Conservation (phyloP, 2,113 vertebrate species). For the Urocitellus parryii region DNA sequence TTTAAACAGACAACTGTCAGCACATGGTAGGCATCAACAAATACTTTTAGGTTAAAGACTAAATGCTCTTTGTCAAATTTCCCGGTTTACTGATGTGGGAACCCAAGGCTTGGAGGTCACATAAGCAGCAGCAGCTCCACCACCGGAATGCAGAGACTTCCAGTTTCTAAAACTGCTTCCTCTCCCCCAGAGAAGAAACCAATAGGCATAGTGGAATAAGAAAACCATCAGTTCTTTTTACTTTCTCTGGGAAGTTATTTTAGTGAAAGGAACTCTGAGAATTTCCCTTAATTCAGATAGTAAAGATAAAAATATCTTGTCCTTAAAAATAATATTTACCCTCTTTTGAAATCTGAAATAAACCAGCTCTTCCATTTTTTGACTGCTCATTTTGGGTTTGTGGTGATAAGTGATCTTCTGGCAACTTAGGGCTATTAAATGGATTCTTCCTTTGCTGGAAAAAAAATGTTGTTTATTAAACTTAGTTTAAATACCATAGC, state of each 20-base stretch:
- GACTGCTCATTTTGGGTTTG: constrained; percentile 65
- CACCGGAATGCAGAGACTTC: not conserved
- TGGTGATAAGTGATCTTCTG: constrained; percentile 79
- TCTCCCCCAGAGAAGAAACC: constrained; percentile 34
- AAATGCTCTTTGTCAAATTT: not conserved
- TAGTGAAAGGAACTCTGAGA: constrained; percentile 67
- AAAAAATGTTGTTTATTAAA: constrained; percentile 64
- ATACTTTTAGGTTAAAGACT: constrained; percentile 16
- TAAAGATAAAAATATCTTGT: constrained; percentile 78
- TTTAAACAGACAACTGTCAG: constrained; percentile 6
- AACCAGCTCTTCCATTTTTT: constrained; percentile 73
- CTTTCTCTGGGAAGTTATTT: constrained; percentile 71
- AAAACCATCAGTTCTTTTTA: constrained; percentile 44
- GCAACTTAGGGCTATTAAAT: constrained; percentile 87
- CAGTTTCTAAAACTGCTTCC: constrained; percentile 40
- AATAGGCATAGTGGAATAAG: not conserved
- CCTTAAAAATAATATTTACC: constrained; percentile 85
- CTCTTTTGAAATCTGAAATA: constrained; percentile 81
- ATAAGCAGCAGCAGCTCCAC: not conserved
- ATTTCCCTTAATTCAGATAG: constrained; percentile 70
- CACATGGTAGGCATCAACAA: not conserved
- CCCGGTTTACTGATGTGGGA: not conserved
- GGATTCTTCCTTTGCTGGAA: constrained; percentile 93
- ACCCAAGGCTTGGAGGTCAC: not conserved
- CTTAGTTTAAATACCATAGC: constrained; percentile 47